Evolutionary conservation across 2,888 invertebrate genomes (phyloP), one percentile per base, ranked within the genome.

Genomic region (Apoderus coryli): DNA sequence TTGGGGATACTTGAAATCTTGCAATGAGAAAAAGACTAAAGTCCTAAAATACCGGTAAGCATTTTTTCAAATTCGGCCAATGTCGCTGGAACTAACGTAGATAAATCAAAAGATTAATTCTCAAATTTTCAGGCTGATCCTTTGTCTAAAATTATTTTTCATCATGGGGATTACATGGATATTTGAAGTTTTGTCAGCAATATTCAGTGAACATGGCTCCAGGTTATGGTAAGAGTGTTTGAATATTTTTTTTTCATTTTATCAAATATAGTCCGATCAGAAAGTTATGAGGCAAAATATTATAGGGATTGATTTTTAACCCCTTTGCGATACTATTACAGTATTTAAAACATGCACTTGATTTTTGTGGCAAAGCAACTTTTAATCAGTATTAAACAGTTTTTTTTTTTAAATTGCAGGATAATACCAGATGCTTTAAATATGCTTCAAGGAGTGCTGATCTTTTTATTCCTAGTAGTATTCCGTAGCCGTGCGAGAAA

Each of bases 91-190:
- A 19, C 19, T 19, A 19, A 19, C n/a, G 6, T 19, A 11, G 26
- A 15, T n/a, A 37, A 25, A 9, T 25, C 14, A 25, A 7, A 25
- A 3, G 4, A 13, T n/a, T n/a, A n/a, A n/a, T n/a, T n/a, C n/a
- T n/a, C n/a, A n/a, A n/a, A 5, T 24, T 57, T 65, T 27, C 53
- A 76, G 74, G 43, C 72, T 72, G 43, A 54, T 66, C 15, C 53
- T 76, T 13, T 76, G 72, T 31, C 47, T 73, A 3, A 76, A 74
- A 50, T 55, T 78, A 33, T 71, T 73, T 42, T 54, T 76, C 3
- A 65, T 76, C 1, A 77, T 76, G 74, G 78, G 77, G 3, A 60
- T 76, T 26, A 67, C 72, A 0, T 78, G 77, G 77, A 64, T 72
- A 38, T 77, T 77, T 42, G 78, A 78, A 54, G 63, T 76, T 9